Base-by-base conservation (phyloP, 2,113 vertebrate species). In the Lethenteron camtschaticum region DNA sequence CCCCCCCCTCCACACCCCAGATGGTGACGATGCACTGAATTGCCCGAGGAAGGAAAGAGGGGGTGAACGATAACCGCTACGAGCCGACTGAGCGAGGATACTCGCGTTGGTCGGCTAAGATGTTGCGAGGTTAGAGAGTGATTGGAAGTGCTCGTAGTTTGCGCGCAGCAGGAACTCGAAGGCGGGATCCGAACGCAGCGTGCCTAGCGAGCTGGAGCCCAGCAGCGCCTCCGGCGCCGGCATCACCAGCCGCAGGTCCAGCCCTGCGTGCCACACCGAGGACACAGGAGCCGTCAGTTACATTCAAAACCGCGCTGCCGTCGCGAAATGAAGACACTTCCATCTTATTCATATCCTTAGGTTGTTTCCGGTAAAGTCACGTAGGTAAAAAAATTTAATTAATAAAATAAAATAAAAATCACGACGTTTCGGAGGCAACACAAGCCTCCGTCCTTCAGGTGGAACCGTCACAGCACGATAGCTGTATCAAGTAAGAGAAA, bases 131-230 rank as follows among this genome's bases (percentile, higher is more conserved):
- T 41, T 41, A 41, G 41, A 41, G 41, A 41, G 41, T 41, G 41
- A 41, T 41, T 41, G 41, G 41, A 41, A 95, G 81, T 89, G 80
- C 73, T 99, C 92, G 13, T 96, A 96, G 81, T 88, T 99, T 13
- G 90, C 92, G 76, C 87, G 87, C 72, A 97, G 78, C 69, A 92
- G 82, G 75, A 95, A 99, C 73, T 85, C 82, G 2, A 99, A 99
- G 68, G 83, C 88, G 0, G 85, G 73, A 9, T 84, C 89, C 1
- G 75, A 76, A 74, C 79, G 88, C 69, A 95, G 73, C 68, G 7
- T 70, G 58, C 81, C 81, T 9, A 96, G 82, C 71, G 90, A 86
- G 0, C 86, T 81, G 1, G 84, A 75, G 57, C 88, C 85, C 57
- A 99, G 80, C 9, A 99, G 79, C 57, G 86, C 86, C 70, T 82